phyloP scores from a whole-genome alignment of 2,797 vertebrate species.

The Capromys pilorides region DNA sequence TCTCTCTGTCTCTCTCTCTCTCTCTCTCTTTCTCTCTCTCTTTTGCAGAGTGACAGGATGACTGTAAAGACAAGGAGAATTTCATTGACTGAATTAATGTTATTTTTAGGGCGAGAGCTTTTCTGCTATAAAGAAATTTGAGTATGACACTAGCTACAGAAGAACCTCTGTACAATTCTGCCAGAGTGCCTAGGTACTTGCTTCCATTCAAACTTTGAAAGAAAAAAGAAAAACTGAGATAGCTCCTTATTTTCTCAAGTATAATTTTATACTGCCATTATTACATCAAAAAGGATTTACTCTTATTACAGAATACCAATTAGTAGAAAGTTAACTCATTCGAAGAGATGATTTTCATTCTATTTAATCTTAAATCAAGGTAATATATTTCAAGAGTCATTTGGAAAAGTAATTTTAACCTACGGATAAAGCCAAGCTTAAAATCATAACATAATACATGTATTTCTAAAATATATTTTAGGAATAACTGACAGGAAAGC shows the following conservation, averaged over 20 bases:
- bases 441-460: too few species aligned
- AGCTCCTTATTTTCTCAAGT: conserved; percentile 17
- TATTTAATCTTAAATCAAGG: not conserved
- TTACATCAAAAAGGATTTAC: not conserved
- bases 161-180: not conserved
- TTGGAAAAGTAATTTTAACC: not conserved
- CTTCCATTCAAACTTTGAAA: conserved; percentile 55
- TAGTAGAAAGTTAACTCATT: not conserved
- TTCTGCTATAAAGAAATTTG: conserved; percentile 20
- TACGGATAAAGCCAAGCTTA: not conserved
- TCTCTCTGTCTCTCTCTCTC: too few species aligned
- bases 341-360: not conserved
- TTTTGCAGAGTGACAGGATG: conserved; percentile 37
- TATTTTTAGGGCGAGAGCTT: conserved; percentile 64
- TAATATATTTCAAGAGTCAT: not conserved
- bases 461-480: too few species aligned
- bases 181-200: not conserved
- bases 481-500: too few species aligned
- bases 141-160: conserved; percentile 43
- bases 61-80: conserved; percentile 41
- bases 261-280: not conserved
- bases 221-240: not conserved
- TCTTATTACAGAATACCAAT: not conserved
- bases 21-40: too few species aligned
- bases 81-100: conserved; percentile 38